Evolutionary conservation across 2,888 invertebrate genomes (phyloP), one percentile per base, ranked within the genome.

Genomic region (Orthosia incerta): DNA sequence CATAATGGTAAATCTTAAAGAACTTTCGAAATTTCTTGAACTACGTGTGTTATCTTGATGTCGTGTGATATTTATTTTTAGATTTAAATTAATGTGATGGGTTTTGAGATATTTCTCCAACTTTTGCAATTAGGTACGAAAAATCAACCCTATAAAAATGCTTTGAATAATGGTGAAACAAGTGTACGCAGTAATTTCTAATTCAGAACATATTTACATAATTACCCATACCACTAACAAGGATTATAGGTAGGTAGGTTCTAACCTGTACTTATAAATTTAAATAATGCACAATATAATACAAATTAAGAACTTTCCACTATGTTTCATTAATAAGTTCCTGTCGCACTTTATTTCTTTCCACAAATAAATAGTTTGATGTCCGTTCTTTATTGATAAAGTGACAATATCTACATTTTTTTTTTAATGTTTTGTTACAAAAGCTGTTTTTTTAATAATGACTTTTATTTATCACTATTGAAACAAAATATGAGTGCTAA

Each of bases 261-360:
- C 26, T 71, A 46, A 67, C 2, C 46, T 74, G 59, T 69, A 67
- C 16, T 71, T 23, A 59, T 26, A 64, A 55, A 60, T 77, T 59
- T 74, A 79, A 65, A 71, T 76, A 70, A 84, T 56, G 67, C 64
- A 77, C 67, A 74, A 73, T 80, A 68, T 66, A 74, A 69, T 67
- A 73, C 63, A 76, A 67, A 66, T 4, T 55, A 46, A 62, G 45
- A 15, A 59, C 31, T 31, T 15, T 3, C 57, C 57, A 57, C 12
- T 62, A 31, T 78, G 18, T 62, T 64, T 76, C 50, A 59, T 77
- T 78, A 4, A 23, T 26, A 50, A 45, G 48, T 45, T 76, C 9
- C 18, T 60, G 2, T 1, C 26, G 20, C n/a, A 39, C 55, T 55
- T 53, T 79, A 11, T 48, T 55, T 51, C 15, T 64, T 53, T 9